A percentile compares a stretch with the other conserved stretches of the same genome.
phyloP scores from a whole-genome alignment of 2,888 invertebrate genomes.

The Dynastes grantii region DNA sequence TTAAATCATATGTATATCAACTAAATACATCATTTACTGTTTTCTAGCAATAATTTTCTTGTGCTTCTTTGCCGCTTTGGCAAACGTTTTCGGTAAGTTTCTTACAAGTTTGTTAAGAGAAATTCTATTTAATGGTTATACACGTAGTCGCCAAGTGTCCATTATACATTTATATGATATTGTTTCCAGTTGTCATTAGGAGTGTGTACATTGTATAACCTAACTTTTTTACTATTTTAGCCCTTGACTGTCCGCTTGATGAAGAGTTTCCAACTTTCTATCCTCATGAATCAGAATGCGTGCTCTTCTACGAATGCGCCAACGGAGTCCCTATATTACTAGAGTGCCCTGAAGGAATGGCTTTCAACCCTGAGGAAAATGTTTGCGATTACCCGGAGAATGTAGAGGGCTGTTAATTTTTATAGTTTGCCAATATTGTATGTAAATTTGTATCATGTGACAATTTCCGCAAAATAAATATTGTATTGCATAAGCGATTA shows the following conservation, averaged over 20 bases:
- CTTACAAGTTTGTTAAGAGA: no score
- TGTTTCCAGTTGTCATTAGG: no score
- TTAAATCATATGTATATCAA: not conserved
- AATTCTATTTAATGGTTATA: not conserved
- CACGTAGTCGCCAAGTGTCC: not conserved
- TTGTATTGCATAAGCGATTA: no score
- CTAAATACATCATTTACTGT: not conserved
- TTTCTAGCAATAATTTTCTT: not conserved
- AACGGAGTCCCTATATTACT: constrained; percentile 1
- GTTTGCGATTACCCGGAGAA: not conserved
- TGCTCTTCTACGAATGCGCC: not conserved
- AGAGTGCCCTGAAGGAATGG: not conserved
- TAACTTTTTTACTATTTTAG: not conserved
- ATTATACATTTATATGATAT: no score
- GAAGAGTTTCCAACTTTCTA: not conserved
- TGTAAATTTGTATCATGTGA: no score
- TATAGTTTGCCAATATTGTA: not conserved
- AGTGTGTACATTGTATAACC: not conserved
- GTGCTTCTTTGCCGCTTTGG: not conserved
- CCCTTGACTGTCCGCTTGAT: not conserved
- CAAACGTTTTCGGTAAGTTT: not conserved
- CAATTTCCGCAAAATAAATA: no score
- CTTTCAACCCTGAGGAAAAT: not conserved
- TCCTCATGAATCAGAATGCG: not conserved
- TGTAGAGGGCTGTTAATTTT: not conserved